Evolutionary conservation across 2,113 vertebrate genomes (phyloP).

Genomic region (Aphyosemion australe): DNA sequence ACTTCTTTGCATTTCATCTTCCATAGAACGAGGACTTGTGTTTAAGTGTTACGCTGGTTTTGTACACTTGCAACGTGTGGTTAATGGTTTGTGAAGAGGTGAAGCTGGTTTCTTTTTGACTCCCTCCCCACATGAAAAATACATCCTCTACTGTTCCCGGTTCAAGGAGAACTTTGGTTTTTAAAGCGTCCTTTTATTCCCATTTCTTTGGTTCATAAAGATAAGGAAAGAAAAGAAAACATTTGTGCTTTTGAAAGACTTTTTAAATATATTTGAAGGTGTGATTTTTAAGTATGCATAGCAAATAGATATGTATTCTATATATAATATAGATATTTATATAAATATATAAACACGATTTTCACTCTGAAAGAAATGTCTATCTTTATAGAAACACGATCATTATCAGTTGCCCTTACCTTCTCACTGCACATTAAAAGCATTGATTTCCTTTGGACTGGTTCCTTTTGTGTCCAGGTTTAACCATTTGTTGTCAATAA

Average conservation of each 20-base stretch:
- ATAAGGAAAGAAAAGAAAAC: constrained; percentile 72
- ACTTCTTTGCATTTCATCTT: constrained; percentile 77
- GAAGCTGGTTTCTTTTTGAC: constrained; percentile 68
- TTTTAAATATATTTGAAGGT: constrained; percentile 83
- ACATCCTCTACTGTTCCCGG: constrained; percentile 70
- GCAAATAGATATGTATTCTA: constrained; percentile 85
- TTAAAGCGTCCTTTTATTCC: constrained; percentile 60
- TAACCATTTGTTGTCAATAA: constrained; percentile 14
- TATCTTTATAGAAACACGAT: constrained; percentile 84
- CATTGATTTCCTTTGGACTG: constrained; percentile 73
- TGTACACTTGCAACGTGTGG: constrained; percentile 78
- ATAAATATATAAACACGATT: constrained; percentile 83
- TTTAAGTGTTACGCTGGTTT: constrained; percentile 75
- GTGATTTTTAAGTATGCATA: constrained; percentile 83
- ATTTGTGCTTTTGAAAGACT: constrained; percentile 80
- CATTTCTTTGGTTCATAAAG: constrained; percentile 68
- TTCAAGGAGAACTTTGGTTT: constrained; percentile 66
- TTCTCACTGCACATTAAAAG: constrained; percentile 83
- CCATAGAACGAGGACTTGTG: constrained; percentile 66
- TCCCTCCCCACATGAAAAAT: constrained; percentile 64
- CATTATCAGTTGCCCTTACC: constrained; percentile 82
- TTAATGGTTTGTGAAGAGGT: constrained; percentile 72
- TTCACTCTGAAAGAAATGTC: constrained; percentile 82
- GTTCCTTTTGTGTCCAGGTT: constrained; percentile 48
- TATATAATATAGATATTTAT: constrained; percentile 85